Conservation (phyloP, 2,888 invertebrate species). For the Ariolimax columbianus region DNA sequence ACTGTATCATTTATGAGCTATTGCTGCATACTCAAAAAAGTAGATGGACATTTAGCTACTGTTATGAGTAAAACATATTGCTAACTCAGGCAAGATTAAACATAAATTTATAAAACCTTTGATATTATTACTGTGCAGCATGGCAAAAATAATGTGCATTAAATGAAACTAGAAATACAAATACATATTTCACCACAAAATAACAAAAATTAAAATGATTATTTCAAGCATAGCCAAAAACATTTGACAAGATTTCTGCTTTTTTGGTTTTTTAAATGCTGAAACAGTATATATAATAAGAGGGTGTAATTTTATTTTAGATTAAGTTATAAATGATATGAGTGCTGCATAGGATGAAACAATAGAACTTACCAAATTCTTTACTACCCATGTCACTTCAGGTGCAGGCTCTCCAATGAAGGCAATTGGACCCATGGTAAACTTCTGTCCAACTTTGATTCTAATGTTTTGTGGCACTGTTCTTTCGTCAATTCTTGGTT, state of each 20-base stretch:
- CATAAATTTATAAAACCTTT: background rate
- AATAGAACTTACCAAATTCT: conserved; percentile 65
- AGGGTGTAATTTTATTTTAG: too few species aligned
- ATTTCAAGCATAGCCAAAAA: background rate
- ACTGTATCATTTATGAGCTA: too few species aligned
- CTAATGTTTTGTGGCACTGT: conserved; percentile 89
- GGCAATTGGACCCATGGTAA: conserved; percentile 91
- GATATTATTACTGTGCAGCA: background rate
- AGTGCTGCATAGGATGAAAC: background rate
- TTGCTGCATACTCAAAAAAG: too few species aligned
- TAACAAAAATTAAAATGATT: background rate
- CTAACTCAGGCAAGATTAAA: background rate
- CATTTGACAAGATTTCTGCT: background rate
- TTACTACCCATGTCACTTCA: conserved; percentile 89
- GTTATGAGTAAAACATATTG: background rate
- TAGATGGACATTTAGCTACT: too few species aligned
- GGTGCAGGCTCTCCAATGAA: conserved; percentile 98
- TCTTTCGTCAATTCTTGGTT: conserved; percentile 95
- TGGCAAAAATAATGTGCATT: background rate
- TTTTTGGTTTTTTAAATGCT: background rate
- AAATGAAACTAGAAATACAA: too few species aligned
- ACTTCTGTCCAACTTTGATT: conserved; percentile 96
- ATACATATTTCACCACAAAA: background rate
- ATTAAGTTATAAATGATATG: too few species aligned
- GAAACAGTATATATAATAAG: background rate